Conservation (phyloP, 2,888 invertebrate genomes). For the Quadriops clusia region DNA sequence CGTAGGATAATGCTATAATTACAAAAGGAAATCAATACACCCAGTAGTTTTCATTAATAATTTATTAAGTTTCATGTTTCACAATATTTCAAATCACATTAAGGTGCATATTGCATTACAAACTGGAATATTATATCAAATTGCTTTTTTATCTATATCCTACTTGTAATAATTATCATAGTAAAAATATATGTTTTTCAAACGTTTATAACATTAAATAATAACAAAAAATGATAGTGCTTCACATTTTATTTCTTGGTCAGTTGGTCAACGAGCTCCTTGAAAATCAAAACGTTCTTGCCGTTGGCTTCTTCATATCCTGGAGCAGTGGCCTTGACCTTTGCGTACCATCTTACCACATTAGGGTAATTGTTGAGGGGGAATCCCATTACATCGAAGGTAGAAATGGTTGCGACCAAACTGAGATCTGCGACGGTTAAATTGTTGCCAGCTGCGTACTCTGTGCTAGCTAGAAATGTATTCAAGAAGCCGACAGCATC, state of each 20-base stretch:
- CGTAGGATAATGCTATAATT: no score
- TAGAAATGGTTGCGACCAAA: constrained; percentile 55
- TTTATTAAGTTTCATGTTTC: no score
- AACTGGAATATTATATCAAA: no score
- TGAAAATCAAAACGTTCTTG: constrained; percentile 27
- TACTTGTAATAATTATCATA: no score
- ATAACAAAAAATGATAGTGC: no score
- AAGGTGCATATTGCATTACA: no score
- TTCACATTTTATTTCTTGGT: constrained; percentile 24
- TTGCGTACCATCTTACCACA: constrained; percentile 49
- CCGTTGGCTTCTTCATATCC: constrained; percentile 41
- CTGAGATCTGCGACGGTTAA: constrained; percentile 70
- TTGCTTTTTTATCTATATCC: no score
- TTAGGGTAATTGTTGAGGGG: constrained; percentile 60
- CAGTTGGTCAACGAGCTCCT: constrained; percentile 25
- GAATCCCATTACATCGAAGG: constrained; percentile 48
- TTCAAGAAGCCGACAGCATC: constrained; percentile 58
- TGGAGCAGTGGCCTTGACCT: constrained; percentile 44
- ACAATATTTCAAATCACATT: no score
- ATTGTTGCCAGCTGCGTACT: constrained; percentile 58
- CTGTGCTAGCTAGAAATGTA: constrained; percentile 56
- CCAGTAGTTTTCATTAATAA: no score
- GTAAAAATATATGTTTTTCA: no score
- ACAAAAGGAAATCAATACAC: no score
- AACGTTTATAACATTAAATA: no score